These are phyloP conservation scores for Cryptotermes secundus DNA, from an alignment of 1,140 invertebrate genomes.

Conservation along the genomic window DNA sequence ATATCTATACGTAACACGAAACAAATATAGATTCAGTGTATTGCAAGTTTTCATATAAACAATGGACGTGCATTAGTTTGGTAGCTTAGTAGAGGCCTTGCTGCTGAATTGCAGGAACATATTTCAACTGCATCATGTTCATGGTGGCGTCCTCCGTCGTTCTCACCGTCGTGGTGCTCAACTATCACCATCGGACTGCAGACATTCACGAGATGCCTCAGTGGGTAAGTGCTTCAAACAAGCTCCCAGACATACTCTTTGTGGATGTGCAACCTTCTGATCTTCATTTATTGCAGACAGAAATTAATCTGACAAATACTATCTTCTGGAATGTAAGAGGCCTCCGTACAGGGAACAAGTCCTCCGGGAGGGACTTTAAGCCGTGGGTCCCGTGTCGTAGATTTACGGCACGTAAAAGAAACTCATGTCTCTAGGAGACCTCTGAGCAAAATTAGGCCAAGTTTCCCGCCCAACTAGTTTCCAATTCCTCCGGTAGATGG, in stretches of 20 bases:
- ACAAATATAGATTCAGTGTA: not conserved
- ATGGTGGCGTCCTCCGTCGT: slow-evolving; percentile 99
- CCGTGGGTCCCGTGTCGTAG: too few species aligned
- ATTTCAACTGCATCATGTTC: slow-evolving; percentile 99
- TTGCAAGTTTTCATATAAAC: not conserved
- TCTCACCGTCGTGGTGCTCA: slow-evolving; percentile 95
- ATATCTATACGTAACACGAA: not conserved
- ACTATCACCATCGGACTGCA: slow-evolving; percentile 96
- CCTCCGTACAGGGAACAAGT: too few species aligned
- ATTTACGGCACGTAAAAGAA: too few species aligned
- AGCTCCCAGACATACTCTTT: too few species aligned
- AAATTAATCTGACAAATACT: too few species aligned
- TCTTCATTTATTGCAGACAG: too few species aligned
- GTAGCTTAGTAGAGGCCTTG: not conserved
- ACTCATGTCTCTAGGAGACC: too few species aligned
- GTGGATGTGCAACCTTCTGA: not conserved
- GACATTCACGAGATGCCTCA: slow-evolving; percentile 96
- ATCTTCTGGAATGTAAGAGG: too few species aligned
- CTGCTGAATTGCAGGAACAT: slow-evolving; percentile 73
- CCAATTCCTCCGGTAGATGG: too few species aligned
- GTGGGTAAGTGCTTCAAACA: slow-evolving; percentile 72
- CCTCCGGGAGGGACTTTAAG: too few species aligned
- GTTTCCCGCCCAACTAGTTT: too few species aligned
- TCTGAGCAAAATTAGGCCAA: too few species aligned
- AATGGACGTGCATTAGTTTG: not conserved